These are phyloP conservation scores for Luperina testacea DNA, from an alignment of 2,888 invertebrate genomes.

Conservation along the genomic window DNA sequence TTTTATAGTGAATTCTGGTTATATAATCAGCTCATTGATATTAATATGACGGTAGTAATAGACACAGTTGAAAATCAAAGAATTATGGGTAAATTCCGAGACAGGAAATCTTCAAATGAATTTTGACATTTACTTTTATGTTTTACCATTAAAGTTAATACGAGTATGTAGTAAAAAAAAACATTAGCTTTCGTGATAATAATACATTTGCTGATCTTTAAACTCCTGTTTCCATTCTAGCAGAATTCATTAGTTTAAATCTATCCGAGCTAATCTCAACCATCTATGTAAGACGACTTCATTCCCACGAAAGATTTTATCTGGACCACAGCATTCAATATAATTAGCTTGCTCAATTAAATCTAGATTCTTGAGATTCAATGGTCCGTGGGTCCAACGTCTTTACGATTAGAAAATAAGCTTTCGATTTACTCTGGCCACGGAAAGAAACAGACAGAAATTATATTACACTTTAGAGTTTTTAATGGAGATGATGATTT, in stretches of 20 bases:
- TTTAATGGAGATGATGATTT: background rate
- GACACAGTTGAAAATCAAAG: background rate
- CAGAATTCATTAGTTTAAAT: slow-evolving; percentile 52
- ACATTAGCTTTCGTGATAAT: slow-evolving; percentile 1
- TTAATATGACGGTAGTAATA: slow-evolving; percentile 1
- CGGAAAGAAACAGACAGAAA: slow-evolving; percentile 4
- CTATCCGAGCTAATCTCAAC: slow-evolving; percentile 53
- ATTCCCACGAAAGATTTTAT: slow-evolving; percentile 76
- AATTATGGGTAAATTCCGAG: background rate
- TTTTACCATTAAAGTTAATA: background rate
- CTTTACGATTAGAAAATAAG: slow-evolving; percentile 55
- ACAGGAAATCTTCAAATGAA: background rate
- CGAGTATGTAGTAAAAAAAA: background rate
- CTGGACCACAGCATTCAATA: slow-evolving; percentile 73
- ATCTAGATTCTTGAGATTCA: slow-evolving; percentile 72
- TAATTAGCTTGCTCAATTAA: slow-evolving; percentile 83
- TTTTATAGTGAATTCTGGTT: slow-evolving; percentile 38
- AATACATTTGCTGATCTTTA: slow-evolving; percentile 32
- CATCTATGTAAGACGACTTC: slow-evolving; percentile 66
- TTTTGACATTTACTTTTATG: background rate
- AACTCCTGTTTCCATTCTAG: slow-evolving; percentile 36
- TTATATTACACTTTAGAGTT: background rate
- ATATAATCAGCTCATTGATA: slow-evolving; percentile 16
- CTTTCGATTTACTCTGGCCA: slow-evolving; percentile 42
- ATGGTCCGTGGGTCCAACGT: slow-evolving; percentile 46